Base-by-base conservation (phyloP, 2,797 vertebrate genomes). In the Pseudotriccus pelzelni region DNA sequence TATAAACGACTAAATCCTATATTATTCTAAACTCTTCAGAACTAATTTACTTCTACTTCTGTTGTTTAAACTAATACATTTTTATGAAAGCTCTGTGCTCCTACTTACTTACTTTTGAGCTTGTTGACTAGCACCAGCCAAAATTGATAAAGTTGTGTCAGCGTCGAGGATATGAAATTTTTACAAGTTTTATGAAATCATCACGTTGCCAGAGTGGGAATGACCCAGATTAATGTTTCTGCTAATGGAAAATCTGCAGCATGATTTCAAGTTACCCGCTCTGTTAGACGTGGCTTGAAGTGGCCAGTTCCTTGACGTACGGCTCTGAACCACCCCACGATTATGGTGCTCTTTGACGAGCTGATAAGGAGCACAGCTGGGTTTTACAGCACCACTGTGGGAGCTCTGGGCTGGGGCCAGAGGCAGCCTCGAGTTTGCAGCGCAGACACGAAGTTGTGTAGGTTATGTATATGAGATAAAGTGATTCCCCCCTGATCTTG, bases 281-380 rank as follows among this genome's bases (percentile, higher is more conserved):
- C 25, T 59, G 20, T 72, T 74, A 78, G 77, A 39, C 9, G 12
- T 56, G 58, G 20, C 32, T 68, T 63, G 49, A 75, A 64, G 44
- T 75, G 74, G 23, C 9, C 27, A 7, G 37, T 6, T n/a, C 3
- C 14, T 19, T 63, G 49, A 9, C 1, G 2, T 34, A 5, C 9
- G 50, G 52, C 36, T 73, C 43, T 55, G 72, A 77, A 20, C 13
- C 2, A 7, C 10, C 6, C 0, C 4, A 3, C 0, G 4, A 20
- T 70, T 89, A 4, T 25, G n/a, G 56, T 91, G 34, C 50, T 47
- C 44, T 70, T 52, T 10, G 43, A 14, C 25, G 13, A 30, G 23
- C 44, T 56, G 64, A 6, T 46, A 18, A 44, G 60, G 34, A 77
- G 39, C 63, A 7, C 39, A 49, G 39, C 58, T 59, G 53, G 23